Conservation (phyloP, 2,797 vertebrate species). For the Sebastes alutus region DNA sequence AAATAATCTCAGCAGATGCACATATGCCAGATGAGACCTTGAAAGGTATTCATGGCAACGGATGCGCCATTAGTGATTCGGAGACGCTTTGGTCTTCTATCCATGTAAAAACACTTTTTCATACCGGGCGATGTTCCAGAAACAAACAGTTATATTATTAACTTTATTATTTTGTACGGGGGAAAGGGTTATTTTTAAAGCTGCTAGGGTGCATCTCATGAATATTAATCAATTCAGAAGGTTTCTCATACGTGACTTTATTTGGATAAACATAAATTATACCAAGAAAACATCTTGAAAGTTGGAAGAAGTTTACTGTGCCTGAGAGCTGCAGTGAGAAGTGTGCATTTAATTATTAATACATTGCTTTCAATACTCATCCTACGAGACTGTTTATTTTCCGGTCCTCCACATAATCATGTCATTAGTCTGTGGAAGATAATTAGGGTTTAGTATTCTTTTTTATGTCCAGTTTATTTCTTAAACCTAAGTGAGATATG, state of each 20-base stretch:
- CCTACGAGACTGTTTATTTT: background rate
- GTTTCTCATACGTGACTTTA: background rate
- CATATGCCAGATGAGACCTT: slow-evolving; percentile 29
- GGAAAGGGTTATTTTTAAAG: background rate
- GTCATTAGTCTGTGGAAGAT: background rate
- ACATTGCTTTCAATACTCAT: background rate
- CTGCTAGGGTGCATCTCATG: background rate
- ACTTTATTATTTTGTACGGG: background rate
- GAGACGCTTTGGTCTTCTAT: background rate
- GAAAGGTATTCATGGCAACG: slow-evolving; percentile 3
- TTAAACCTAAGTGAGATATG: background rate
- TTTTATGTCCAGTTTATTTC: background rate
- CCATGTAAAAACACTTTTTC: background rate
- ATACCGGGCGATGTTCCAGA: background rate
- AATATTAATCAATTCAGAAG: slow-evolving; percentile 1
- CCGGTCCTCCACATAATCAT: background rate
- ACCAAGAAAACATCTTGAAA: background rate
- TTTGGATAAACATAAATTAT: background rate
- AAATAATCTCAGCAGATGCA: slow-evolving; percentile 49
- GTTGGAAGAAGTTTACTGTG: background rate
- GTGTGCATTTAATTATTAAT: background rate
- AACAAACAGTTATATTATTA: background rate
- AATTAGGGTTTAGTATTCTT: background rate
- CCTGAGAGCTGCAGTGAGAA: background rate
- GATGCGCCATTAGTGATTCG: background rate